Evolutionary conservation across 1,140 invertebrate genomes (phyloP).

Genomic region (Atta colombica): DNA sequence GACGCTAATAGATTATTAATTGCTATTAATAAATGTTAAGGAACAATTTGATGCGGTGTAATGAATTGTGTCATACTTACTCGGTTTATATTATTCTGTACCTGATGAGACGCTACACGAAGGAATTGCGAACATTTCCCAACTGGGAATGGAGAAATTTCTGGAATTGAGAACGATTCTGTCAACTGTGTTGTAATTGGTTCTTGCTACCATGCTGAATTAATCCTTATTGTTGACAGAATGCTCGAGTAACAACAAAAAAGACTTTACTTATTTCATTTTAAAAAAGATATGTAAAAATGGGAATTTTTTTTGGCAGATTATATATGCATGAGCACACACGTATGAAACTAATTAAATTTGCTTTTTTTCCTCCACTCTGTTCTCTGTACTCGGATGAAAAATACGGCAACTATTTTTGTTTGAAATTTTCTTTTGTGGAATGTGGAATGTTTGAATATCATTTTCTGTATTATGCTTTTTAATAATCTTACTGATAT

Average conservation of each 20-base stretch:
- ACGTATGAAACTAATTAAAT: not conserved
- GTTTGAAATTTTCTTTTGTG: not conserved
- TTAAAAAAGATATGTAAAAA: not conserved
- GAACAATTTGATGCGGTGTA: constrained; percentile 15
- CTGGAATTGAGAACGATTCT: constrained; percentile 47
- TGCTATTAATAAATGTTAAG: constrained; percentile 43
- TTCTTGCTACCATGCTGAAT: constrained; percentile 15
- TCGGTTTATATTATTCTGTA: constrained; percentile 35
- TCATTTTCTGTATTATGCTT: not conserved
- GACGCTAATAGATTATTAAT: not conserved
- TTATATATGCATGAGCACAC: not conserved
- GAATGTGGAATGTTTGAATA: constrained; percentile 5
- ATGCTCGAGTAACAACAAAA: not conserved
- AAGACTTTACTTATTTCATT: not conserved
- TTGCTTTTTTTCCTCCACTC: not conserved
- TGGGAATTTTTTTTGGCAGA: not conserved
- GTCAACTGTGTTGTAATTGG: constrained; percentile 41
- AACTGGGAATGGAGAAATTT: constrained; percentile 57
- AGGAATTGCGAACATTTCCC: constrained; percentile 57
- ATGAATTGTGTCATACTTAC: constrained; percentile 16
- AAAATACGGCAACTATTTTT: not conserved
- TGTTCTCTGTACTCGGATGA: not conserved
- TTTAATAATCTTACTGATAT: not conserved
- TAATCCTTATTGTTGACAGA: constrained; percentile 22
- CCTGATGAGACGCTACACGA: constrained; percentile 47